A percentile compares a stretch with the other conserved stretches of the same genome.
These are phyloP conservation scores for Drosophila barbarae DNA, from an alignment of 2,888 invertebrate genomes.

Conservation along the genomic window DNA sequence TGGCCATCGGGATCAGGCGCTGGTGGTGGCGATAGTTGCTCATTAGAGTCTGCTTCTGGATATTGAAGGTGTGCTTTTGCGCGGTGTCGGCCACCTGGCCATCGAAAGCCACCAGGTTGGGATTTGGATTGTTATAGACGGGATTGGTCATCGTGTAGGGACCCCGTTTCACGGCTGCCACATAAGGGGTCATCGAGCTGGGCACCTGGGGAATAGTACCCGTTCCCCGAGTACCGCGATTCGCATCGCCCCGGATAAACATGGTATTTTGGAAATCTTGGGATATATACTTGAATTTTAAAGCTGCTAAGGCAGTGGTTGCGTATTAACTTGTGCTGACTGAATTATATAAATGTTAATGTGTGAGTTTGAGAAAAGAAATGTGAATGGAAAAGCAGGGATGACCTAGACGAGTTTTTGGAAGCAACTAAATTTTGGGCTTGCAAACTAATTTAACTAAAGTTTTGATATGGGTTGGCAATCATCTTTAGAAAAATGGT, in stretches of 20 bases:
- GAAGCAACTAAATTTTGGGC: not conserved
- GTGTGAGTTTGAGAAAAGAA: not conserved
- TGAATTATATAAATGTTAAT: constrained; percentile 1
- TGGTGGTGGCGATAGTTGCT: constrained; percentile 52
- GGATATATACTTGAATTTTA: constrained; percentile 51
- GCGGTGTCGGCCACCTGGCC: constrained; percentile 11
- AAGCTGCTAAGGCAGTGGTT: constrained; percentile 10
- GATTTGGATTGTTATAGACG: constrained; percentile 39
- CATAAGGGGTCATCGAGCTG: constrained; percentile 31
- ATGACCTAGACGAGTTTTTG: not conserved
- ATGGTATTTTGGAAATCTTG: constrained; percentile 30
- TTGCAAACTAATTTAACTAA: not conserved
- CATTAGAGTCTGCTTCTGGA: constrained; percentile 38
- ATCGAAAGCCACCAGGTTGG: constrained; percentile 18
- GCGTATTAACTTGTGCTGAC: constrained; percentile 13
- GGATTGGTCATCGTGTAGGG: constrained; percentile 54
- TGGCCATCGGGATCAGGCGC: constrained; percentile 46
- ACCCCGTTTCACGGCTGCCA: constrained; percentile 56
- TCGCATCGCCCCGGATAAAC: constrained; percentile 53
- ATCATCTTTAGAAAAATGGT: not conserved
- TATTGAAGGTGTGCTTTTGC: constrained; percentile 56
- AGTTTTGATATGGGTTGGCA: not conserved
- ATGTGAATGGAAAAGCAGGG: constrained; percentile 1
- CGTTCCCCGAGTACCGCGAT: not conserved
- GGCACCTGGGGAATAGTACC: not conserved